phyloP scores from a whole-genome alignment of 1,140 invertebrate species.

The Aphelenchoides besseyi region DNA sequence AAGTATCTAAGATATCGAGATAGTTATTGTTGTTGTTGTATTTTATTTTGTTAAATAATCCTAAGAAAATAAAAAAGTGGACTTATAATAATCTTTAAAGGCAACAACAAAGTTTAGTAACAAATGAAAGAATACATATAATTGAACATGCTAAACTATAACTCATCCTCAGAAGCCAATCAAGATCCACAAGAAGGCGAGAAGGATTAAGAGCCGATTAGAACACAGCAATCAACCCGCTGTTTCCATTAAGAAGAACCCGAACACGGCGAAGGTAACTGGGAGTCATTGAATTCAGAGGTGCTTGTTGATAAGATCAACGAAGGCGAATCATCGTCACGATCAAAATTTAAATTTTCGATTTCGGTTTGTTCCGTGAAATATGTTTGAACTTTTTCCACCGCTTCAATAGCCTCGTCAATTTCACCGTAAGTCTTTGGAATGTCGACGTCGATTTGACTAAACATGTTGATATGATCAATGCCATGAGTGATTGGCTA shows the following conservation, averaged over 20 bases:
- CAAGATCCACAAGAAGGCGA: too few species aligned
- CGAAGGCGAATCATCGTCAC: not conserved
- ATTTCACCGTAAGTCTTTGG: slow-evolving; percentile 20
- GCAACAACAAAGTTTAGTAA: not conserved
- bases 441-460: not conserved
- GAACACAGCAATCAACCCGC: not conserved
- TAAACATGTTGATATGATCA: slow-evolving; percentile 14
- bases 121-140: too few species aligned
- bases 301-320: not conserved
- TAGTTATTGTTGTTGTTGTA: not conserved
- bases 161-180: too few species aligned
- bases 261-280: not conserved
- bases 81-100: not conserved
- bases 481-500: slow-evolving; percentile 19
- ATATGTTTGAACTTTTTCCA: slow-evolving; percentile 7
- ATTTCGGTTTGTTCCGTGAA: slow-evolving; percentile 13
- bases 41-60: slow-evolving; percentile 9
- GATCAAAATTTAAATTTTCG: not conserved
- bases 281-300: not conserved
- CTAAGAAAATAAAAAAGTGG: too few species aligned
- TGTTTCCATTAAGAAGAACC: not conserved
- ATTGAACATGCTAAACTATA: not conserved
- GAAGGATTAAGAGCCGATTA: too few species aligned
- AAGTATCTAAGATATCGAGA: not conserved
- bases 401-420: not conserved